These are phyloP conservation scores for Drosophila truncata DNA, from an alignment of 1,140 invertebrate species.

Conservation along the genomic window DNA sequence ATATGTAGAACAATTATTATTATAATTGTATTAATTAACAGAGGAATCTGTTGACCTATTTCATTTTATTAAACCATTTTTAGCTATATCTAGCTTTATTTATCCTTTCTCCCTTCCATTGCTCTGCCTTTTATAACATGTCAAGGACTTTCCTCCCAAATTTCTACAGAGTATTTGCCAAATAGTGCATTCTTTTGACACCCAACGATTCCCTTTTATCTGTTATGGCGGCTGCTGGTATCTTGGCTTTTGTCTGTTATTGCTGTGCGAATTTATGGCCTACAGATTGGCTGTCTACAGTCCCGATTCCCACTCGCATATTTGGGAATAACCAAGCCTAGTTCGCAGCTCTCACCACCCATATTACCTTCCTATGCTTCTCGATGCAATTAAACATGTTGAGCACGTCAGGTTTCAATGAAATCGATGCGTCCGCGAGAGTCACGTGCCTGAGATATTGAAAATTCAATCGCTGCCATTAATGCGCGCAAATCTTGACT, in stretches of 20 bases:
- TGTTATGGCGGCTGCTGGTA: conserved; percentile 16
- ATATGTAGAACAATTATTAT: neutral
- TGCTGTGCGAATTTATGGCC: conserved; percentile 51
- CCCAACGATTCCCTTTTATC: conserved; percentile 7
- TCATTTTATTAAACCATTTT: neutral
- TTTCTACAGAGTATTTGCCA: neutral
- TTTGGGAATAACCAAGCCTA: neutral
- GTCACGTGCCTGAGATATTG: conserved; percentile 80
- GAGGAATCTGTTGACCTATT: neutral
- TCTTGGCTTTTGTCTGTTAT: conserved; percentile 35
- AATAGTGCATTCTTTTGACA: neutral
- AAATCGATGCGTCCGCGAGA: conserved; percentile 60
- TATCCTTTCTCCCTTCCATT: neutral
- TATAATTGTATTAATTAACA: too few relatives aligned
- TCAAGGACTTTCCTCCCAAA: neutral
- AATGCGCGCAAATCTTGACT: conserved; percentile 82
- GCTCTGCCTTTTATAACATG: neutral
- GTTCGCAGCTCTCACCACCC: neutral
- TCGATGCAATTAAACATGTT: conserved; percentile 74
- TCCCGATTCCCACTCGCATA: conserved; percentile 7
- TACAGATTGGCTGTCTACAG: conserved; percentile 31
- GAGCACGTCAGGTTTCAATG: conserved; percentile 79
- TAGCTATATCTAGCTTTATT: neutral
- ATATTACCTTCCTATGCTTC: neutral
- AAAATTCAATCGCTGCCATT: conserved; percentile 79